Evolutionary conservation across 2,888 invertebrate genomes (phyloP).

Genomic region (Autographa gamma): DNA sequence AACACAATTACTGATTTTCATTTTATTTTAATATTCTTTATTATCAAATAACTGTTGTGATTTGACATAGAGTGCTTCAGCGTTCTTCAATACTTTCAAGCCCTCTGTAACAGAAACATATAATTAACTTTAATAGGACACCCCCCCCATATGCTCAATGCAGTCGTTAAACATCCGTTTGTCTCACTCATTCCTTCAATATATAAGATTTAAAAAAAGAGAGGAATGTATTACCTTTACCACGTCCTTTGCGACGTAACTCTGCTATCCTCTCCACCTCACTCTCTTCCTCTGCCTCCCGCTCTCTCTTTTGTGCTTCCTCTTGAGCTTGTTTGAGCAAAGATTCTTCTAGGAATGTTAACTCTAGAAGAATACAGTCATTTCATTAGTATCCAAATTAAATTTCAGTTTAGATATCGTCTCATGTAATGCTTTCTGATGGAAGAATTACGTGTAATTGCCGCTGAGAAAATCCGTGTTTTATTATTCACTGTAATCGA

Average conservation of each 20-base stretch:
- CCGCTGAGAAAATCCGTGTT: too few relatives aligned
- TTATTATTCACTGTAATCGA: too few relatives aligned
- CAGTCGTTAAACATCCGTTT: too few relatives aligned
- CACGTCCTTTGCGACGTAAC: conserved; percentile 80
- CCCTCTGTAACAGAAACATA: conserved; percentile 78
- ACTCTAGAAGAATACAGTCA: conserved; percentile 65
- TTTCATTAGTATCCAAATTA: not conserved
- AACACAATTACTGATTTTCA: conserved; percentile 68
- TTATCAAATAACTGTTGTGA: conserved; percentile 79
- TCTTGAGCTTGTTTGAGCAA: conserved; percentile 89
- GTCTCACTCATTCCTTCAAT: too few relatives aligned
- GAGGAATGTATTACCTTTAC: conserved; percentile 72
- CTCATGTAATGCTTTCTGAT: not conserved
- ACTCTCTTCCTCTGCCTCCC: conserved; percentile 71
- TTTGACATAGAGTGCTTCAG: conserved; percentile 66
- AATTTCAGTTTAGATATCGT: not conserved
- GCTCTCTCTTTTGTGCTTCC: conserved; percentile 75
- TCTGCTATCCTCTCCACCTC: conserved; percentile 83
- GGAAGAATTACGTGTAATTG: not conserved
- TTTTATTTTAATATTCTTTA: conserved; percentile 64
- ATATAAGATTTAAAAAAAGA: too few relatives aligned
- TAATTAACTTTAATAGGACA: not conserved
- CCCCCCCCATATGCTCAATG: too few relatives aligned
- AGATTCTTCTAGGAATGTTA: conserved; percentile 89
- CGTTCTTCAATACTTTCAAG: conserved; percentile 78